Base-by-base conservation (phyloP, 2,797 vertebrate genomes). In the Kryptolebias ocellatus region DNA sequence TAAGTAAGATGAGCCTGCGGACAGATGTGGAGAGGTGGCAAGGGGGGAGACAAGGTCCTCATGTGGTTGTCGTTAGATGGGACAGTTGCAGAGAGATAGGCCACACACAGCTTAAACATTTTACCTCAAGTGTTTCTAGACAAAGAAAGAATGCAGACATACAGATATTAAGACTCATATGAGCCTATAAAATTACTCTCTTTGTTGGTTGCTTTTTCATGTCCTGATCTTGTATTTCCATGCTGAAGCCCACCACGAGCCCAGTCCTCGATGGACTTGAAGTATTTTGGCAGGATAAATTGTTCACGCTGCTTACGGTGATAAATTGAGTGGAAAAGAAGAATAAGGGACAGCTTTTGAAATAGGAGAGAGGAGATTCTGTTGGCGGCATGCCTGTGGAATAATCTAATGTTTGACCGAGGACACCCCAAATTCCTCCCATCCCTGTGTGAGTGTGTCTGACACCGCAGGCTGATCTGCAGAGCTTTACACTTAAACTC, bases 1-100 rank as follows among this genome's bases (percentile, higher is more conserved):
- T 64, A 68, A 60, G 64, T 6, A 8, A 68, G 75, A 81, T 51
- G 63, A 67, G 54, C 45, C 71, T 20, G 73, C 44, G 60, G 75
- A 78, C 69, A 80, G 83, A 85, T 84, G 81, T 72, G 64, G 52
- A 70, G 57, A 77, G 58, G 57, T 59, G 69, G 78, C 27, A 24
- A 60, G 9, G 37, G 24, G n/a, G 27, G 42, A 54, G 18, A 53
- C 7, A 57, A 50, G 16, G 31, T 53, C 37, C 39, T 66, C 88
- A 89, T 89, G 79, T 86, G 88, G 72, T 89, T 76, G 62, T 50
- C 62, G 85, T 91, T 87, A 89, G 27, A 42, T 42, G 57, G 42
- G 44, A 63, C 5, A 5, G 18, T 34, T 75, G 31, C 39, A 20
- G 39, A 53, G 42, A 34, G 46, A 60, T 18, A 18, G 53, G 50